These are phyloP conservation scores for Cassiopea andromeda DNA, from an alignment of 30 jellyfish, hydroid and myxozoan genomes.

Conservation along the genomic window DNA sequence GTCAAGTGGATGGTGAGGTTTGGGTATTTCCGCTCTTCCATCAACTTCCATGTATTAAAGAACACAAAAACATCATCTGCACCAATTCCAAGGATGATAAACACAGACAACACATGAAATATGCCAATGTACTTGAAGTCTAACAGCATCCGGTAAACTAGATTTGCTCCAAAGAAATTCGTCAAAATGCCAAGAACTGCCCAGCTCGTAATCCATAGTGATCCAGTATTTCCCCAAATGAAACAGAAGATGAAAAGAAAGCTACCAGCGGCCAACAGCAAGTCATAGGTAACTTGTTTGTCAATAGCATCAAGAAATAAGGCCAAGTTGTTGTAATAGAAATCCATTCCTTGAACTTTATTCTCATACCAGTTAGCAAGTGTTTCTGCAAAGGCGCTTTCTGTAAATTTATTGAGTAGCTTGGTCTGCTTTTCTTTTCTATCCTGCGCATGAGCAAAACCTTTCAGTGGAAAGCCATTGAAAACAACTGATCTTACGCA, in stretches of 20 bases:
- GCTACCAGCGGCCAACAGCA: constrained; percentile 96
- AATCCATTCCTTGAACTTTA: constrained; percentile 78
- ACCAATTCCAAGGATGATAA: constrained; percentile 93
- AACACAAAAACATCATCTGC: constrained; percentile 97
- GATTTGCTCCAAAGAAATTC: constrained; percentile 94
- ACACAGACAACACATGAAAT: constrained; percentile 94
- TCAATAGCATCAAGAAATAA: constrained; percentile 90
- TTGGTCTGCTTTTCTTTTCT: constrained; percentile 72
- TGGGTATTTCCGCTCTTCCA: constrained; percentile 72
- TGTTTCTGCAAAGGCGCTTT: constrained; percentile 72
- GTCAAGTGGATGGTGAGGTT: constrained; percentile 79
- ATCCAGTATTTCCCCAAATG: constrained; percentile 93
- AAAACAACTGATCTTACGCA: constrained; percentile 81
- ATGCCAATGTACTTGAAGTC: constrained; percentile 92
- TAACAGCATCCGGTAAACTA: constrained; percentile 83
- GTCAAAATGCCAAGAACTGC: constrained; percentile 91
- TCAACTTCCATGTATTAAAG: constrained; percentile 95
- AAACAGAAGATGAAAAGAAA: constrained; percentile 84
- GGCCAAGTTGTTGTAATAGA: constrained; percentile 79
- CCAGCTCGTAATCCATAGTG: constrained; percentile 97
- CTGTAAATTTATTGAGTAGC: constrained; percentile 32
- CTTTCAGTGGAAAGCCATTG: constrained; percentile 90
- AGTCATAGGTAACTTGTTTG: constrained; percentile 85
- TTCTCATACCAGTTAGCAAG: constrained; percentile 65
- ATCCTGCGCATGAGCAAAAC: constrained; percentile 82